Evolutionary conservation across 2,113 vertebrate species (phyloP), one percentile per base, ranked within the genome.

Genomic region (Oenanthe melanoleuca): DNA sequence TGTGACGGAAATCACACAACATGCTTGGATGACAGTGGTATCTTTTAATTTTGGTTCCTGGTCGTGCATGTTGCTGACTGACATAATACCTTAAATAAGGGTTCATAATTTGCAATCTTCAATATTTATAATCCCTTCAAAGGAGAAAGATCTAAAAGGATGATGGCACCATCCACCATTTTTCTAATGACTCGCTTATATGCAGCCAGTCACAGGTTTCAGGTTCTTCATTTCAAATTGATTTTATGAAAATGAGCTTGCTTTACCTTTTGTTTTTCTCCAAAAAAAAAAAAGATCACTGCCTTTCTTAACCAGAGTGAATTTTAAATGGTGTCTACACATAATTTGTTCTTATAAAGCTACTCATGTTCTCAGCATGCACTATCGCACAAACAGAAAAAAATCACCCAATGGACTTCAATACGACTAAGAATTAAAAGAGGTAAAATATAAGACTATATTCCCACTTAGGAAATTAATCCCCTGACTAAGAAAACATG

Each of bases 241-340:
- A 38, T 72, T 73, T 88, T 52, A 34, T 49, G 25, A 50, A 81
- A 75, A 77, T 53, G 6, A 50, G 1, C 3, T 77, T 5, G 0
- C 2, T 67, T 77, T 72, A 42, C 4, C 1, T 23, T 23, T n/a
- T 53, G 28, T 11, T 18, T 40, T 64, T n/a, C 2, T 4, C 1
- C n/a, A 14, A 52, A 37, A 45, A 37, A 37, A 45, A 37, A 45
- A 45, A 53, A 45, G 2, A 3, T 28, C n/a, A 44, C 14, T 38
- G 11, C 24, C 4, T 59, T 86, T 44, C 45, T 88, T 45, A 52
- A 67, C 8, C 10, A 45, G 13, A 63, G 3, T 1, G 14, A 71
- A 56, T 84, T 84, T 56, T 42, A 71, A 79, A 26, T 50, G 70
- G 4, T 65, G 60, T 31, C 23, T 55, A 12, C n/a, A 53, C 38